Base-by-base conservation (phyloP, 2,797 vertebrate genomes). In the Poecilia gillii region DNA sequence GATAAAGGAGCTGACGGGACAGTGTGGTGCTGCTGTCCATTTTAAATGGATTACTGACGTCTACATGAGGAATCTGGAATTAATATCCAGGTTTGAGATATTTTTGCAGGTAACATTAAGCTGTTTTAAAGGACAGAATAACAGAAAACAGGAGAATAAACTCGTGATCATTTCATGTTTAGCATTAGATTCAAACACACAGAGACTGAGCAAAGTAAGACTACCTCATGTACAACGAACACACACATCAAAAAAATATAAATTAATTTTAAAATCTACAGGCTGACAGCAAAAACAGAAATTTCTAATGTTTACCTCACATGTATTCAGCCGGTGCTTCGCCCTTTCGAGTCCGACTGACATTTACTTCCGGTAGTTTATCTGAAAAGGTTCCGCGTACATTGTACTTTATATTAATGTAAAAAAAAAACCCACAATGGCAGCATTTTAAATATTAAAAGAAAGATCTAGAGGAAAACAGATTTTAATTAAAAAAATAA, bases 281-380 rank as follows among this genome's bases (percentile, higher is more conserved):
- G 0, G 76, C 7, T 12, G 12, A 53, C 13, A 64, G n/a, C 76
- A 84, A 82, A 70, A 5, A 0, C 31, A 82, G 80, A 55, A 3
- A 0, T 23, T 51, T 31, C 57, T 71, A 83, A 76, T 87, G 73
- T 90, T 90, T 89, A 94, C 86, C 92, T 92, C 93, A 92, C 94
- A 93, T 92, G 94, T 82, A 76, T 81, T 57, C 85, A 84, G n/a
- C 23, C 4, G 47, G 91, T 89, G 91, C 86, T 28, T 72, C 90
- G 0, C 0, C 36, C 3, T 77, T 85, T 36, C 57, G n/a, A 4
- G 80, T 87, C 87, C 91, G 85, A 73, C 6, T 7, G 7, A 49
- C 46, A 18, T 8, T 0, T 84, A 72, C 78, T 1, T 66, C 62
- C 62, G 62, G 31, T 8, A 9, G 3, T 11, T 3, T 2, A 11